phyloP scores from a whole-genome alignment of 2,113 vertebrate species.

The Pterophyllum scalare region DNA sequence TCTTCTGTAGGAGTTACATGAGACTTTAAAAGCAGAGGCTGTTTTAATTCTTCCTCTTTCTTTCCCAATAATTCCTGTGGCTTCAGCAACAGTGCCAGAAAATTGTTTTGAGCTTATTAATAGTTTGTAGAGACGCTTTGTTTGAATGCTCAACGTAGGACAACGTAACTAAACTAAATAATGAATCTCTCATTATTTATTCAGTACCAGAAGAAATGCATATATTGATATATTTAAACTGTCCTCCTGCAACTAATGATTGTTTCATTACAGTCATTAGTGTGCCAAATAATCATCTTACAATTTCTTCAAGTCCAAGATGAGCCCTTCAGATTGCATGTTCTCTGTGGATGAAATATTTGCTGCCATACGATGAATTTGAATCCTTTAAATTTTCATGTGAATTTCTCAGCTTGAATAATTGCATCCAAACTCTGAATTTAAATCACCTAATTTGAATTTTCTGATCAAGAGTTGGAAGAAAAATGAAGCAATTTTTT shows the following conservation, averaged over 20 bases:
- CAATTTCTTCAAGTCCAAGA: not conserved
- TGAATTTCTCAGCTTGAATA: not conserved
- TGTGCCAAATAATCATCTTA: not conserved
- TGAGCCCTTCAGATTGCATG: not conserved
- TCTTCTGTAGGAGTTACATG: slow-evolving; percentile 10
- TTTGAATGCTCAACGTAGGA: not conserved
- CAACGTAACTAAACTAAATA: not conserved
- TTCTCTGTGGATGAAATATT: not conserved
- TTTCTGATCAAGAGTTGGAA: not conserved
- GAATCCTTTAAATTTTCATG: not conserved
- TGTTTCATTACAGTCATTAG: not conserved
- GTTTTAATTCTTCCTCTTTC: not conserved
- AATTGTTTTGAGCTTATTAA: slow-evolving; percentile 1
- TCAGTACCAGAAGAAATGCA: not conserved
- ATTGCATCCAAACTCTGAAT: not conserved
- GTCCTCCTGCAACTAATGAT: not conserved
- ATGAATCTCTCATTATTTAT: not conserved
- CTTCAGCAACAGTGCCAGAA: not conserved
- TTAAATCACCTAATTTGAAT: not conserved
- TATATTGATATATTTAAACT: not conserved
- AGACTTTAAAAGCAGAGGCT: slow-evolving; percentile 5
- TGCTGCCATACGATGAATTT: not conserved
- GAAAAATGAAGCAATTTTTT: not conserved
- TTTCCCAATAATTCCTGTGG: not conserved
- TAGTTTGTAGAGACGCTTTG: not conserved